A percentile compares a stretch with the other conserved stretches of the same genome.
Evolutionary conservation across 2,888 invertebrate species (phyloP).

Genomic region (Willowsia nigromaculata): DNA sequence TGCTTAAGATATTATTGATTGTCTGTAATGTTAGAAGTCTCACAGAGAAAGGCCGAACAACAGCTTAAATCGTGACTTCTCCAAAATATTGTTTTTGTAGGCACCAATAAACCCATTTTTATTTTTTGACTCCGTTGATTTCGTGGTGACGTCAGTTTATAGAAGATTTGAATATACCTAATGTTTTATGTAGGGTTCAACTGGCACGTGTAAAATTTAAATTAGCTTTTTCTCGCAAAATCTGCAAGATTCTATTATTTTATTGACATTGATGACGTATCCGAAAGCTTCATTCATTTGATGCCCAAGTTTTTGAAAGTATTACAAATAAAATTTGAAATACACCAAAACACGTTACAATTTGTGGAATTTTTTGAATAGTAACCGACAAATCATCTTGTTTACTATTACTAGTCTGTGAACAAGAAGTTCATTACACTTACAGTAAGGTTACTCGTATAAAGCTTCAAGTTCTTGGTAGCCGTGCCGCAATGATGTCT

Average conservation of each 20-base stretch:
- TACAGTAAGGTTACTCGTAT: not conserved
- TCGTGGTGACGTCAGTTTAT: not conserved
- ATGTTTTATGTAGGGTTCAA: not conserved
- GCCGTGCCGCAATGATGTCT: not conserved
- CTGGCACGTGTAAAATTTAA: not conserved
- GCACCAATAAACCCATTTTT: too few species aligned
- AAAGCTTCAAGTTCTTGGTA: not conserved
- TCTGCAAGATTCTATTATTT: not conserved
- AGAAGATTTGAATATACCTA: not conserved
- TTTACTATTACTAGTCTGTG: not conserved
- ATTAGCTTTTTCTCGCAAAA: not conserved
- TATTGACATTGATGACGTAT: constrained; percentile 14
- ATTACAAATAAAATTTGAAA: constrained; percentile 1
- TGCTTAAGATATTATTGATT: too few species aligned
- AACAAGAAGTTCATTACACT: not conserved
- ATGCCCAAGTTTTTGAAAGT: not conserved
- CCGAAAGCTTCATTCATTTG: not conserved
- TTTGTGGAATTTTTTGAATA: not conserved
- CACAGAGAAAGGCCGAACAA: too few species aligned
- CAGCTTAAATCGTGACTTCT: too few species aligned
- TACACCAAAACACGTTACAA: not conserved
- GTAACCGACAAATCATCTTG: not conserved
- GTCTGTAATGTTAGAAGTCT: too few species aligned
- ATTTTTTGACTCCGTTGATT: too few species aligned
- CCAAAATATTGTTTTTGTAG: too few species aligned